Percentiles rank a stretch among this genome's conserved stretches.
These are phyloP conservation scores for Drosophila guanche DNA, from an alignment of 1,140 invertebrate species.

Conservation along the genomic window DNA sequence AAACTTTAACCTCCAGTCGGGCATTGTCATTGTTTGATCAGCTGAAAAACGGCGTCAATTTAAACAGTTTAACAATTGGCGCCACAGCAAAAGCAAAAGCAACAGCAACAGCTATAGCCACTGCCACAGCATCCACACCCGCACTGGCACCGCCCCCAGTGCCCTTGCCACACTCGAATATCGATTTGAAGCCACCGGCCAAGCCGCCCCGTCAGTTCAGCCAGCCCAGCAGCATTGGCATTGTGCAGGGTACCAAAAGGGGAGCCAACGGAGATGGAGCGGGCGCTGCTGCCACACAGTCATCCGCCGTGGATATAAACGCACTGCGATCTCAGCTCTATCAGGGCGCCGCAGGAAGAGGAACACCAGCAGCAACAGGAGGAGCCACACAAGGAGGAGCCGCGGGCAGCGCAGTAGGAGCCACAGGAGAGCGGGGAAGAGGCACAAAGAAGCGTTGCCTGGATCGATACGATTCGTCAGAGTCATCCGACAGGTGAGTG, in stretches of 20 bases:
- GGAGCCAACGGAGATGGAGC: constrained; percentile 10
- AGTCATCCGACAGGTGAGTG: constrained; percentile 93
- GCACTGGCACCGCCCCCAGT: constrained; percentile 10
- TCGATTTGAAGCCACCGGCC: constrained; percentile 60
- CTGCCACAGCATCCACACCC: constrained; percentile 15
- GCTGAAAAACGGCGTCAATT: constrained; percentile 79
- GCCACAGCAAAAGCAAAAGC: constrained; percentile 34
- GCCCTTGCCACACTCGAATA: constrained; percentile 31
- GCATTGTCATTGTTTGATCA: constrained; percentile 82
- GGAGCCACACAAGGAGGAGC: constrained; percentile 5
- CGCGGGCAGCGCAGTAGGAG: constrained; percentile 1
- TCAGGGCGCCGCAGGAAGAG: constrained; percentile 50
- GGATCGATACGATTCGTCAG: constrained; percentile 94
- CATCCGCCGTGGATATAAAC: constrained; percentile 64
- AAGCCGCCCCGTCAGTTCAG: constrained; percentile 52
- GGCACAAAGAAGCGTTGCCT: constrained; percentile 91
- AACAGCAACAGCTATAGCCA: constrained; percentile 5
- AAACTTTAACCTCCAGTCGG: constrained; percentile 56
- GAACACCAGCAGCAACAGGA: constrained; percentile 15
- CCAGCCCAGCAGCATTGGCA: constrained; percentile 60
- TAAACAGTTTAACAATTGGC: constrained; percentile 65
- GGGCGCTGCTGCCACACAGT: constrained; percentile 1
- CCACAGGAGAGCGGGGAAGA: constrained; percentile 11
- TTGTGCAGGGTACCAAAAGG: constrained; percentile 67
- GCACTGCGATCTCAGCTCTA: constrained; percentile 74